Evolutionary conservation across 2,888 invertebrate genomes (phyloP).

Genomic region (Graphium colonna): DNA sequence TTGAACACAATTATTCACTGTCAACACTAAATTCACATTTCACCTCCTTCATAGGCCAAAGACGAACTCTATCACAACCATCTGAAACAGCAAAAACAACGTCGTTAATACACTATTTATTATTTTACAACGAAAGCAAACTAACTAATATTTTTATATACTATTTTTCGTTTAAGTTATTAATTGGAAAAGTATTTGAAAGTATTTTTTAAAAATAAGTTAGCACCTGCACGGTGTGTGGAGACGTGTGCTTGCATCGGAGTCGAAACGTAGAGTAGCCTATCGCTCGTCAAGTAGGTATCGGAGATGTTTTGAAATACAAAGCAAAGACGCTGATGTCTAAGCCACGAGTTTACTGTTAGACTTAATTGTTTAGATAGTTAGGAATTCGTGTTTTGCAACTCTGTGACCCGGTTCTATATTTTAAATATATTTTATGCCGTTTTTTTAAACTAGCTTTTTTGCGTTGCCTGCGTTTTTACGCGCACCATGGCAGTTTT

Average conservation of each 20-base stretch:
- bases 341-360: slow-evolving; percentile 48
- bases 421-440: not conserved
- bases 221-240: slow-evolving; percentile 19
- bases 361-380: slow-evolving; percentile 43
- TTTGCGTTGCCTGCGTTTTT: no score
- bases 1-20: slow-evolving; percentile 58
- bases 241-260: slow-evolving; percentile 61
- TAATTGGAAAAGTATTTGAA: slow-evolving; percentile 1
- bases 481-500: no score
- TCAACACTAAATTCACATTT: slow-evolving; percentile 72
- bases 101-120: slow-evolving; percentile 36
- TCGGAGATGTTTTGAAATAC: slow-evolving; percentile 23
- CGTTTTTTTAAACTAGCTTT: no score
- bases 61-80: no score
- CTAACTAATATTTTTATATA: not conserved
- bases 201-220: not conserved
- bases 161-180: not conserved
- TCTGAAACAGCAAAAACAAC: slow-evolving; percentile 74
- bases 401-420: slow-evolving; percentile 13
- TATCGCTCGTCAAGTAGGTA: slow-evolving; percentile 14
- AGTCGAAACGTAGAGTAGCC: slow-evolving; percentile 40
- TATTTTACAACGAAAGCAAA: not conserved
- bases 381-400: slow-evolving; percentile 40
- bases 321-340: slow-evolving; percentile 55
- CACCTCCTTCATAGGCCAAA: slow-evolving; percentile 63